phyloP scores from a whole-genome alignment of 2,797 vertebrate genomes.

The Antennarius maculatus region DNA sequence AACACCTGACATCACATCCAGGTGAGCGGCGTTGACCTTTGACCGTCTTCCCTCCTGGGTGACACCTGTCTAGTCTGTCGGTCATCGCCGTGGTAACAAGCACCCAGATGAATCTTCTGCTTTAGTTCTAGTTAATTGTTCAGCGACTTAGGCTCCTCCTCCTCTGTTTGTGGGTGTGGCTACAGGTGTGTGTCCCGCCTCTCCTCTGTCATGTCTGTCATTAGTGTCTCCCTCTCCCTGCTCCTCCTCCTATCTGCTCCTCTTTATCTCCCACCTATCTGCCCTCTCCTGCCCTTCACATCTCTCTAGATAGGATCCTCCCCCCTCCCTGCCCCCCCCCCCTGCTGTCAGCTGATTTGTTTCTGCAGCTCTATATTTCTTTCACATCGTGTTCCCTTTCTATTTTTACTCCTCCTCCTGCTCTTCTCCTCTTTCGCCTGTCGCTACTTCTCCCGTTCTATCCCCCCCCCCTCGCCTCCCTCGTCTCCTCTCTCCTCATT shows the following conservation, averaged over 20 bases:
- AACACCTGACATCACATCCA: too few relatives aligned
- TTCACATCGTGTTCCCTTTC: constrained; percentile 24
- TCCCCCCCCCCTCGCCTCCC: neutral
- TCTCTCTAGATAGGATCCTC: constrained; percentile 10
- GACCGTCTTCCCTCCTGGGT: too few relatives aligned
- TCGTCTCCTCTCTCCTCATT: constrained; percentile 11
- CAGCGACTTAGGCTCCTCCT: too few relatives aligned
- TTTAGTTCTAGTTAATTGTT: too few relatives aligned
- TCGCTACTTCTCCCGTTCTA: neutral
- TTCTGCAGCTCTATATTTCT: constrained; percentile 59
- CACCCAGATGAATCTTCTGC: too few relatives aligned
- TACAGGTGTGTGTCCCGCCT: too few relatives aligned
- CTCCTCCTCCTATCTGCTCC: constrained; percentile 19
- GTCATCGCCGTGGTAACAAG: too few relatives aligned
- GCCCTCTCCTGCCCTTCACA: constrained; percentile 34
- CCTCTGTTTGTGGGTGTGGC: too few relatives aligned
- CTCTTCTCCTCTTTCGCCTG: constrained; percentile 19
- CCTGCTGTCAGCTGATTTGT: constrained; percentile 49
- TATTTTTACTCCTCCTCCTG: constrained; percentile 16
- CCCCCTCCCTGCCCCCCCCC: constrained; percentile 10
- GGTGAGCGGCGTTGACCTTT: too few relatives aligned
- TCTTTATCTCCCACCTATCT: constrained; percentile 49
- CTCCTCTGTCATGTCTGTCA: too few relatives aligned
- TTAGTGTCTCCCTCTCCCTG: neutral
- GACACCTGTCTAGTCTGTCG: too few relatives aligned